A percentile compares a stretch with the other conserved stretches of the same genome.
phyloP scores from a whole-genome alignment of 2,113 vertebrate species.

The Caranx melampygus region DNA sequence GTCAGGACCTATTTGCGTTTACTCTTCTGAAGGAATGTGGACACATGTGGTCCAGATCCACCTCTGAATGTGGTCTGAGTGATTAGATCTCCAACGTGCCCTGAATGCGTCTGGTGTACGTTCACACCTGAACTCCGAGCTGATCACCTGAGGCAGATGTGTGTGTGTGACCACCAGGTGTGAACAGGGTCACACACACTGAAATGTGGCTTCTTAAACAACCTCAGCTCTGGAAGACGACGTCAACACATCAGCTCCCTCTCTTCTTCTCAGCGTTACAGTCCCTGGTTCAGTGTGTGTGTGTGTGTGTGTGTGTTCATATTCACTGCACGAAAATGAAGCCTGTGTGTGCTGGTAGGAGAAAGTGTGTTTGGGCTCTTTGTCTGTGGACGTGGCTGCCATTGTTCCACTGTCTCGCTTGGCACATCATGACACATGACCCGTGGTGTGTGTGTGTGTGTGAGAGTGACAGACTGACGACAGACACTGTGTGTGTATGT shows the following conservation, averaged over 20 bases:
- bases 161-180: too few species aligned
- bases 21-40: too few species aligned
- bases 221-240: neutral
- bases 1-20: too few species aligned
- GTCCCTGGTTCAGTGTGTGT: neutral
- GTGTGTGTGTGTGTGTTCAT: neutral
- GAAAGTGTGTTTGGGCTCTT: slow-evolving; percentile 23
- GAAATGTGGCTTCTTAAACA: neutral
- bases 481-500: slow-evolving; percentile 5
- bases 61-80: too few species aligned
- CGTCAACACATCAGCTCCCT: too few species aligned
- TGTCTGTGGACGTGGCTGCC: slow-evolving; percentile 21
- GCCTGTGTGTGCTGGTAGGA: neutral
- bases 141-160: too few species aligned
- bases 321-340: neutral
- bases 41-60: too few species aligned
- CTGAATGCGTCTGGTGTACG: too few species aligned
- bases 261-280: too few species aligned
- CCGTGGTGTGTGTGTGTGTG: neutral
- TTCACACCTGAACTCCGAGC: too few species aligned
- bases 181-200: too few species aligned
- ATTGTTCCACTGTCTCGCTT: slow-evolving; percentile 27
- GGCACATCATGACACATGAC: slow-evolving; percentile 35
- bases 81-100: too few species aligned
- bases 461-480: neutral